Evolutionary conservation across 2,888 invertebrate genomes (phyloP), one percentile per base, ranked within the genome.

Genomic region (Encarsia formosa): DNA sequence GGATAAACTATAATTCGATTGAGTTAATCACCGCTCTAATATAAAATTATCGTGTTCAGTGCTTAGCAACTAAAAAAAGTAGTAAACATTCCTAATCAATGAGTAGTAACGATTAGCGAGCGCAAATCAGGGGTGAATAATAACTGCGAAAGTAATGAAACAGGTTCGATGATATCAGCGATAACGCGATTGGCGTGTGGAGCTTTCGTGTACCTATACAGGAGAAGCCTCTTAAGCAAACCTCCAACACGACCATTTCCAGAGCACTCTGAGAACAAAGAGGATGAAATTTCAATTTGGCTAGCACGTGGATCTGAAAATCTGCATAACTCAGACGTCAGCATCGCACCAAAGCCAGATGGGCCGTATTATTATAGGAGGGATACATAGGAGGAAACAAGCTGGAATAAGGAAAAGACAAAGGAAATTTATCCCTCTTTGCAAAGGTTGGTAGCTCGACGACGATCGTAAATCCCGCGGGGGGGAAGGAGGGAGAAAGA

Each of bases 211-310:
- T n/a, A n/a, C 13, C 29, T 29, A 29, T 29, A 29, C 29, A 29
- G 29, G n/a, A 23, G 37, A 5, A 18, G 41, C 48, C 41, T 41
- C 34, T 48, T 48, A 48, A 31, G 24, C 48, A 41, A 48, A 48
- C 48, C 48, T 41, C 41, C 48, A 41, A 41, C 48, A 48, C 13
- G 8, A 8, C 29, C 29, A 9, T 13, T 29, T 13, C 16, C 18
- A 37, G 37, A 8, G 18, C 18, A 23, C 16, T 29, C 8, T 3
- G 37, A 43, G n/a, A n/a, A n/a, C n/a, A 43, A 37, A 56, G 56
- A 56, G 65, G 63, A 59, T 61, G 59, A 64, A 65, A 61, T 65
- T 65, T 65, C 65, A 64, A 65, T 65, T 65, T 61, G 56, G 52
- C 57, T 53, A 39, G 46, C 54, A 53, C 59, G 62, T 62, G 11